Percentiles rank a stretch among this genome's conserved stretches.
Conservation (phyloP, 2,888 invertebrate genomes). For the Masnerella sp. region DNA sequence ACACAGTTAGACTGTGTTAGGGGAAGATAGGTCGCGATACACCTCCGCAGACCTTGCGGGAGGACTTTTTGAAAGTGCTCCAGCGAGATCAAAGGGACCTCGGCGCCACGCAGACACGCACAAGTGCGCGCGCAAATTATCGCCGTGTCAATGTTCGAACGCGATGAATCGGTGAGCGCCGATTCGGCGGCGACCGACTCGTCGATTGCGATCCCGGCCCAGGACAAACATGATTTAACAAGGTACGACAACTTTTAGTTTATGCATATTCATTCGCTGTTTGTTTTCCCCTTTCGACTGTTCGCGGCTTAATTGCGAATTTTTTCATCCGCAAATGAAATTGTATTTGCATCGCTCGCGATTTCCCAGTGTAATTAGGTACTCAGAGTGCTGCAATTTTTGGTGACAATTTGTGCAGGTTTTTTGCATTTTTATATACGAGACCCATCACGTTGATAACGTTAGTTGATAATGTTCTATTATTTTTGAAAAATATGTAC, state of each 20-base stretch:
- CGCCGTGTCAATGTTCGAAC: constrained; percentile 42
- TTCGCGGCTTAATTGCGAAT: neutral
- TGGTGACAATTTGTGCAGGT: too few relatives aligned
- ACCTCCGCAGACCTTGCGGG: constrained; percentile 37
- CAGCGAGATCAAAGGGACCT: constrained; percentile 43
- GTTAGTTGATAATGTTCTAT: too few relatives aligned
- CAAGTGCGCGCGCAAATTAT: constrained; percentile 46
- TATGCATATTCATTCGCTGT: constrained; percentile 16
- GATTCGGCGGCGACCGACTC: constrained; percentile 2
- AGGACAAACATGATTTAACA: constrained; percentile 26
- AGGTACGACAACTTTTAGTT: constrained; percentile 31
- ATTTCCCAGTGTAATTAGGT: too few relatives aligned
- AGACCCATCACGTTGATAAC: too few relatives aligned
- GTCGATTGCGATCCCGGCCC: constrained; percentile 1
- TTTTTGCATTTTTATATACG: too few relatives aligned
- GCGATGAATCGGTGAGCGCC: constrained; percentile 31
- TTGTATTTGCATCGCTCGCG: too few relatives aligned
- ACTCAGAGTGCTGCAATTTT: too few relatives aligned
- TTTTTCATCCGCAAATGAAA: too few relatives aligned
- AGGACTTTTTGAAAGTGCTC: constrained; percentile 53
- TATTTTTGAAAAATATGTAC: too few relatives aligned
- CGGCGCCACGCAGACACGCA: constrained; percentile 38
- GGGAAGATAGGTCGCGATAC: constrained; percentile 51
- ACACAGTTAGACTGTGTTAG: constrained; percentile 54
- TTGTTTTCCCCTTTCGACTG: too few relatives aligned